These are phyloP conservation scores for Cheilosia vulpina DNA, from an alignment of 2,888 invertebrate species.

Conservation along the genomic window DNA sequence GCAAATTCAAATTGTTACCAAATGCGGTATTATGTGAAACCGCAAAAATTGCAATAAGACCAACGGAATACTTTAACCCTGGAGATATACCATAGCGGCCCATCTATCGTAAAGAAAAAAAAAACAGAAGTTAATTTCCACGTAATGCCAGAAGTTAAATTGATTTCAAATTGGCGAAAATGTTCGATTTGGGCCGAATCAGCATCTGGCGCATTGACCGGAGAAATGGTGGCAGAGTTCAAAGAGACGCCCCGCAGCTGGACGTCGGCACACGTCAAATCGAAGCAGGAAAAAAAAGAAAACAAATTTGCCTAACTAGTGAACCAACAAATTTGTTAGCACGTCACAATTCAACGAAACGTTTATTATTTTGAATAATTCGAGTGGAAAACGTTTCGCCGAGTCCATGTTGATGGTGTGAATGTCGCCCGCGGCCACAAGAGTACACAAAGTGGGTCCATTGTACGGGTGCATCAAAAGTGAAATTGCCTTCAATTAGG, in stretches of 20 bases:
- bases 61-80: conserved; percentile 47
- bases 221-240: conserved; percentile 35
- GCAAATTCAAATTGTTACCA: conserved; percentile 51
- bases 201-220: conserved; percentile 69
- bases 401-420: conserved; percentile 55
- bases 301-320: conserved; percentile 24
- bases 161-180: conserved; percentile 70
- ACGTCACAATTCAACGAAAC: conserved; percentile 19
- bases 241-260: conserved; percentile 67
- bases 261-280: conserved; percentile 59
- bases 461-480: conserved; percentile 41
- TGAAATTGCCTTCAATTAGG: conserved; percentile 46
- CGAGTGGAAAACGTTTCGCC: conserved; percentile 57
- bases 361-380: conserved; percentile 58
- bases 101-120: not conserved
- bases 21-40: conserved; percentile 54
- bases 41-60: conserved; percentile 49
- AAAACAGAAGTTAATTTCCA: conserved; percentile 63
- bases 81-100: not conserved
- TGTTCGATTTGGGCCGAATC: conserved; percentile 65
- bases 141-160: conserved; percentile 75
- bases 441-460: conserved; percentile 62
- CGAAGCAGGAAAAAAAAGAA: not conserved
- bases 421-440: conserved; percentile 73
- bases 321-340: conserved; percentile 57